phyloP scores from a whole-genome alignment of 1,140 invertebrate genomes.

The Archivesica marissinica region DNA sequence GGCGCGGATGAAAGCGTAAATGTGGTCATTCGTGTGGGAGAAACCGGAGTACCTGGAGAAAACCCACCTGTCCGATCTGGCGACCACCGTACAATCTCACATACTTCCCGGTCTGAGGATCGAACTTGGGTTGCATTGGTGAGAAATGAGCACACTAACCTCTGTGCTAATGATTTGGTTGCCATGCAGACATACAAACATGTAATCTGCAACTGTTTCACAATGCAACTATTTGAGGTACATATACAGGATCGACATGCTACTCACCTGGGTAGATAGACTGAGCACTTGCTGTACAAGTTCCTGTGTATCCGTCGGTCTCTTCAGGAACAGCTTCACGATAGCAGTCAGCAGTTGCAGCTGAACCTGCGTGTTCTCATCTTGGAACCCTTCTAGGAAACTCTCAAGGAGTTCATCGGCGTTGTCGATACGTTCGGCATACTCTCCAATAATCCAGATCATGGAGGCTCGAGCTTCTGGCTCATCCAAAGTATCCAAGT shows the following conservation, averaged over 20 bases:
- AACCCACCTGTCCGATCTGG: too few species aligned
- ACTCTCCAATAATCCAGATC: constrained; percentile 99
- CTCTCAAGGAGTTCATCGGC: constrained; percentile 99
- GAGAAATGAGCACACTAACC: too few species aligned
- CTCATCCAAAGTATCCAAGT: constrained; percentile 99
- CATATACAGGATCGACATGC: neutral
- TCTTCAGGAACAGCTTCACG: constrained; percentile 99
- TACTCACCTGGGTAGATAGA: constrained; percentile 91
- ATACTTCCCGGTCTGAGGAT: too few species aligned
- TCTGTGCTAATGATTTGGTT: too few species aligned
- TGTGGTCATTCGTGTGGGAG: too few species aligned
- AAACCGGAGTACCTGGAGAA: too few species aligned
- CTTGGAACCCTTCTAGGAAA: constrained; percentile 99
- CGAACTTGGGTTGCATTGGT: too few species aligned
- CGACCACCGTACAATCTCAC: too few species aligned
- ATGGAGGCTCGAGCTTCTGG: constrained; percentile 99
- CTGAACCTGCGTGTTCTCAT: constrained; percentile 88
- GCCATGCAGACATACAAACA: too few species aligned
- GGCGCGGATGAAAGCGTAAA: too few species aligned
- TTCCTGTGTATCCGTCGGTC: constrained; percentile 99
- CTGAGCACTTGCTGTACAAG: constrained; percentile 96
- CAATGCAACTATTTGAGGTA: too few species aligned
- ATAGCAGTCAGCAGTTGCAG: constrained; percentile 98
- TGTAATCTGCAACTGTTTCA: too few species aligned
- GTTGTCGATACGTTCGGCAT: constrained; percentile 99